Base-by-base conservation (phyloP, 92 coral and sea anemone species). In the Chrysogorgia sp. region DNA sequence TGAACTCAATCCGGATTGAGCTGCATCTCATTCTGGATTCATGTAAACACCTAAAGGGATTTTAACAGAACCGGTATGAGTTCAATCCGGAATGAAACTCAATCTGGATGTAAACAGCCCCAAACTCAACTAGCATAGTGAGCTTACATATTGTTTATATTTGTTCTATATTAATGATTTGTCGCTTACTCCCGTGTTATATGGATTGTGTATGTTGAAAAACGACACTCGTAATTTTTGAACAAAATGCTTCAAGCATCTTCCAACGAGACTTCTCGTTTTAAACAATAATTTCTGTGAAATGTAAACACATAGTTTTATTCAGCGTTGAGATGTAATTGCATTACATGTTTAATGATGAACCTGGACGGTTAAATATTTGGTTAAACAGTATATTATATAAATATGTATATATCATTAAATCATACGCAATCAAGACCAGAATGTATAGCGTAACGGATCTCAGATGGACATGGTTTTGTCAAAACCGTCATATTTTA, bases 221-320 rank as follows among this genome's bases (percentile, higher is more conserved):
- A 24, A 10, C 15, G 15, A 34, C 40, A 25, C 23, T 66, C 12
- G 40, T 19, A 9, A 50, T 40, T 32, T 17, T 35, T 71, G 45
- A 20, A 71, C 62, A 26, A 52, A 71, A 52, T 71, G 78, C 78
- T 71, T 49, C 58, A 32, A 50, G 63, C 78, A 71, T 71, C 63
- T 71, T 71, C 30, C 23, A 53, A 71, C 78, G 78, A 71, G 78
- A 71, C 63, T 50, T 23, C 78, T 71, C 78, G 78, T 71, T 71
- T 71, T 50, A 28, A 1, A n/a, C n/a, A 71, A 50, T 47, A 35
- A 71, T 71, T 71, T 71, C 78, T 50, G 58, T 71, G 78, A 71
- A 71, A 71, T 71, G 50, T 71, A 71, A 50, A 47, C 59, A 68
- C 58, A 6, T 22, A 47, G 45, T 71, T 30, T n/a, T 15, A 50